phyloP scores from a whole-genome alignment of 2,113 vertebrate genomes.

The Nerophis ophidion region DNA sequence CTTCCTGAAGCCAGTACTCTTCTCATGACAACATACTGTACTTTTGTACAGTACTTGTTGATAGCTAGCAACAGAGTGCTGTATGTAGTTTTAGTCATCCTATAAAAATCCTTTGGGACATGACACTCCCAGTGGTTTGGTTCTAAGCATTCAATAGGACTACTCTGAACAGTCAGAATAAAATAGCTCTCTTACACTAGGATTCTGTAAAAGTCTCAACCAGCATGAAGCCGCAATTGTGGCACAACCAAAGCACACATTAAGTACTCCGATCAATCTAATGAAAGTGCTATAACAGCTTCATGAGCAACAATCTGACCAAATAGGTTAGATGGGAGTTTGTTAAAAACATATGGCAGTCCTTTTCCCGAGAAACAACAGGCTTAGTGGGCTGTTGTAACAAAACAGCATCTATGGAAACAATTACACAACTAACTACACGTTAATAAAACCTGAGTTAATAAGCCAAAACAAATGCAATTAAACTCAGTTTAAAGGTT shows the following conservation, averaged over 20 bases:
- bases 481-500: background rate
- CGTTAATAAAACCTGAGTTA: no score
- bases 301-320: slow-evolving; percentile 13
- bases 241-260: slow-evolving; percentile 20
- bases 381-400: background rate
- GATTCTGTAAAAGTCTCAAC: slow-evolving; percentile 56
- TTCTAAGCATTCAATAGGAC: background rate
- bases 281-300: slow-evolving; percentile 30
- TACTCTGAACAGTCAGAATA: background rate
- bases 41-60: no score
- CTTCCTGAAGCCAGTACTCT: background rate
- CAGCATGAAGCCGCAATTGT: slow-evolving; percentile 51
- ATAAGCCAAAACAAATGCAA: no score
- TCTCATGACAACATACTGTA: background rate
- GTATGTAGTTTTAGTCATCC: slow-evolving; percentile 17
- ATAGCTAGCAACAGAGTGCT: no score
- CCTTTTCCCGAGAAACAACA: background rate
- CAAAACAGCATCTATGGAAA: background rate
- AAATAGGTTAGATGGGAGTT: slow-evolving; percentile 27
- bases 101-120: background rate
- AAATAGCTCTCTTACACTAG: slow-evolving; percentile 39
- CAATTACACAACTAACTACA: no score
- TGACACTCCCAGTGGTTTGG: background rate
- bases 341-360: slow-evolving; percentile 34
- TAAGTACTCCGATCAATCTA: slow-evolving; percentile 46